Evolutionary conservation across 2,797 vertebrate genomes (phyloP).

Genomic region (Huso huso): DNA sequence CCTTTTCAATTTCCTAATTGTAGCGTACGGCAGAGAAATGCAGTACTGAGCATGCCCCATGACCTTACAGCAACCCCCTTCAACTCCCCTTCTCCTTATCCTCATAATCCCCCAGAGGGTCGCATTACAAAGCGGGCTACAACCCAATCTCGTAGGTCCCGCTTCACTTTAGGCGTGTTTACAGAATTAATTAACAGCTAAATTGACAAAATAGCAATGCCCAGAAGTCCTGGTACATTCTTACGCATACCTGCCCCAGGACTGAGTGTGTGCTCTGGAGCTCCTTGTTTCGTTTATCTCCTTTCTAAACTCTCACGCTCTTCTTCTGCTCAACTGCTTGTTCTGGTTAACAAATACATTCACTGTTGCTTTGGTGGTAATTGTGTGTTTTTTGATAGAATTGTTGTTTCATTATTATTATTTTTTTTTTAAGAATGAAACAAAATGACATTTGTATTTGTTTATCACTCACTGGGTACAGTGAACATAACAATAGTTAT

Average conservation of each 20-base stretch:
- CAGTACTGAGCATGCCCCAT: slow-evolving; percentile 58
- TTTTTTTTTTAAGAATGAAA: no score
- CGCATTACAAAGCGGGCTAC: slow-evolving; percentile 62
- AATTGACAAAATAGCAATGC: slow-evolving; percentile 3
- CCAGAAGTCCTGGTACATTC: not conserved
- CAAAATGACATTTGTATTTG: no score
- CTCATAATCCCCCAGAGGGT: slow-evolving; percentile 65
- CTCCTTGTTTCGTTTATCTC: no score
- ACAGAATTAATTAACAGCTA: not conserved
- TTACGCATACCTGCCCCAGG: not conserved
- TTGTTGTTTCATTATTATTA: no score
- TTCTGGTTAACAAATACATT: no score
- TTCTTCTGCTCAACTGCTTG: no score
- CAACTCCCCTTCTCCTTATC: slow-evolving; percentile 43
- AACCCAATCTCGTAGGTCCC: slow-evolving; percentile 40
- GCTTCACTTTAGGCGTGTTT: slow-evolving; percentile 14
- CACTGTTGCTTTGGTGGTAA: no score
- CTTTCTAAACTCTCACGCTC: no score
- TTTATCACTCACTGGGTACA: no score
- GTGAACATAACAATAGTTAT: slow-evolving; percentile 27
- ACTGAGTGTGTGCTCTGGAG: not conserved
- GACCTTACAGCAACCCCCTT: slow-evolving; percentile 60
- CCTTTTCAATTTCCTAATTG: slow-evolving; percentile 70
- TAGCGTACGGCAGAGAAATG: slow-evolving; percentile 61
- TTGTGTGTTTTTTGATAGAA: no score